Evolutionary conservation across 2,797 vertebrate species (phyloP).

Genomic region (Tachyglossus aculeatus): DNA sequence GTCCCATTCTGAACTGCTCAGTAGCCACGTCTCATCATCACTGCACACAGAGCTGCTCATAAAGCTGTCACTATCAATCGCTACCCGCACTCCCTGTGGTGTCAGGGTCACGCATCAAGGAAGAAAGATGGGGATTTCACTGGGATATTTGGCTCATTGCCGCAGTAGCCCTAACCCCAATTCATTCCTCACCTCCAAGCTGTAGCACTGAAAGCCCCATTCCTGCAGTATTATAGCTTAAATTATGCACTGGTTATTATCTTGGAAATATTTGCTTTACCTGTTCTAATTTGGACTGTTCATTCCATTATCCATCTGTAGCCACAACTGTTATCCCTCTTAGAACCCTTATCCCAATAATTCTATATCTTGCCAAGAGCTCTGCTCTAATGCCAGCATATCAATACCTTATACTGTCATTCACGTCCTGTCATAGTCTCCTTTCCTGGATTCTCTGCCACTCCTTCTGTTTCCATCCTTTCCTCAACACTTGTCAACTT

Average conservation of each 20-base stretch:
- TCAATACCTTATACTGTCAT: too few relatives aligned
- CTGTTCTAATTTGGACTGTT: slow-evolving; percentile 15
- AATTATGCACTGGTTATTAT: not conserved
- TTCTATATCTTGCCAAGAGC: too few relatives aligned
- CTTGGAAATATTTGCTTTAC: not conserved
- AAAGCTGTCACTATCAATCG: slow-evolving; percentile 53
- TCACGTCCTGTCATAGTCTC: too few relatives aligned
- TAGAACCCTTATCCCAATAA: too few relatives aligned
- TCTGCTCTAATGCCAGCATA: too few relatives aligned
- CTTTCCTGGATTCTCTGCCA: too few relatives aligned
- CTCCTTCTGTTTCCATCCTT: too few relatives aligned
- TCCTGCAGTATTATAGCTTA: not conserved
- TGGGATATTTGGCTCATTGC: not conserved
- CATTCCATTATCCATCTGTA: slow-evolving; percentile 7
- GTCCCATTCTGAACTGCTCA: slow-evolving; percentile 27
- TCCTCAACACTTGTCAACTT: too few relatives aligned
- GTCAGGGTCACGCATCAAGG: not conserved
- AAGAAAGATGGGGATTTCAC: slow-evolving; percentile 1
- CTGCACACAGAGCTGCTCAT: slow-evolving; percentile 3
- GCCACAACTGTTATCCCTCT: slow-evolving; percentile 30
- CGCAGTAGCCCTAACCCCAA: not conserved
- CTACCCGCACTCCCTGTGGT: not conserved
- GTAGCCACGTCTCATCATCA: slow-evolving; percentile 33
- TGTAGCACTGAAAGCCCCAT: not conserved
- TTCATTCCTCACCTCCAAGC: not conserved